A percentile compares a stretch with the other conserved stretches of the same genome.
Evolutionary conservation across 2,113 vertebrate species (phyloP).

Genomic region (Microcebus lehilahytsara): DNA sequence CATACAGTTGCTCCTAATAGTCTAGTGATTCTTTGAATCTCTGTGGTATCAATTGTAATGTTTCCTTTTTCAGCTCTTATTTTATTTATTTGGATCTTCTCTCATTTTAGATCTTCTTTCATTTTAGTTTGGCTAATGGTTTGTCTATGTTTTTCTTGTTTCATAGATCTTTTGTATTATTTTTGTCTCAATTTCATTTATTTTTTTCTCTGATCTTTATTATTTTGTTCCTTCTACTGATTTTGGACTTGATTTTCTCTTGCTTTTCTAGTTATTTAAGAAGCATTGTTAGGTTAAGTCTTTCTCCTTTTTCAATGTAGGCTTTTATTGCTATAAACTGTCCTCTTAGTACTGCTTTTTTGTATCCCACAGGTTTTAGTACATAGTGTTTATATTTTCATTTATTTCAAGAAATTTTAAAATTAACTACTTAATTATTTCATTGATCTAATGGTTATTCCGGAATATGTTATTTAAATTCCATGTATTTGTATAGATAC

Average conservation of each 20-base stretch:
- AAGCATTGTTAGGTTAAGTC: background rate
- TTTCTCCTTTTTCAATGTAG: background rate
- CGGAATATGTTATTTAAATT: background rate
- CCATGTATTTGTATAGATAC: background rate
- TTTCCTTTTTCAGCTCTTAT: background rate
- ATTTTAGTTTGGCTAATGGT: background rate
- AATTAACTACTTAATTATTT: background rate
- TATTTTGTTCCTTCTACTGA: background rate
- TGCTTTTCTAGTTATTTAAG: background rate
- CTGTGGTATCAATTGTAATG: background rate
- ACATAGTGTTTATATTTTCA: background rate
- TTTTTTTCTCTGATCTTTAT: background rate
- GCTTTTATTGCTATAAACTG: background rate
- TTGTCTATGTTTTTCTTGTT: background rate
- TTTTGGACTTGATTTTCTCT: background rate
- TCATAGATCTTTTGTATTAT: background rate
- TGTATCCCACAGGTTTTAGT: background rate
- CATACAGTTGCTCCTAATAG: background rate
- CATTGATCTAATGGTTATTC: background rate
- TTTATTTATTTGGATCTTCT: background rate
- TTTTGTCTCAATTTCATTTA: background rate
- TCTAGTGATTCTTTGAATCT: background rate
- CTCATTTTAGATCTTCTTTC: no score
- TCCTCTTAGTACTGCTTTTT: background rate
- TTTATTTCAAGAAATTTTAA: background rate